Evolutionary conservation across 1,140 invertebrate species (phyloP), one percentile per base, ranked within the genome.

Genomic region (Drosophila ogumai): DNA sequence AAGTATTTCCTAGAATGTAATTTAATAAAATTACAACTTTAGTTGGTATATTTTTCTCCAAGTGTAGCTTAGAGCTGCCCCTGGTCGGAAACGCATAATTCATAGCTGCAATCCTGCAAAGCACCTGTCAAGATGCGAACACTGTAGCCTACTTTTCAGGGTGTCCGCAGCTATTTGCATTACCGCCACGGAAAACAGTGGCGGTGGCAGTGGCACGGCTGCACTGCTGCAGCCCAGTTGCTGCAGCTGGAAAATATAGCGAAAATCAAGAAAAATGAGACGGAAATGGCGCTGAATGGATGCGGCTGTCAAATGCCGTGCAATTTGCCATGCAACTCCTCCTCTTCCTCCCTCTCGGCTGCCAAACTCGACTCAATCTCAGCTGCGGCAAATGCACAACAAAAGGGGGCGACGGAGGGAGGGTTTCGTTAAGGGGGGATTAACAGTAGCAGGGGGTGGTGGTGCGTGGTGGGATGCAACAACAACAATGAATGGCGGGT

Each of bases 301-400:
- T 82, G 82, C 75, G 82, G 79, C 82, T 86, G 82, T 82, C 82
- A 86, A 86, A 87, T 86, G 82, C 82, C 75, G 79, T 82, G 69
- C 82, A 86, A 87, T 87, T 86, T 82, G 74, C 74, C 63, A 76
- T 76, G 55, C 74, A 76, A 15, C 46, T 12, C 13, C 52, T 0
- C 13, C 46, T 7, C 19, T n/a, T 5, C 25, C 25, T 28, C 25
- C 31, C 19, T 9, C 43, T n/a, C 60, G n/a, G 46, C 54, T 76
- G 74, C 73, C 73, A 79, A 72, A 79, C 55, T 68, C 75, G 36
- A 57, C 61, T 64, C 76, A 87, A 86, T 87, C 82, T 82, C 82
- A 87, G 84, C 79, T 88, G 82, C 55, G 75, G 58, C 54, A 58
- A 75, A 49, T 66, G 60, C 49, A 67, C 58, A 67, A 34, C 22